These are phyloP conservation scores for Sphaerodactylus townsendi DNA, from an alignment of 2,113 vertebrate genomes.

Conservation along the genomic window DNA sequence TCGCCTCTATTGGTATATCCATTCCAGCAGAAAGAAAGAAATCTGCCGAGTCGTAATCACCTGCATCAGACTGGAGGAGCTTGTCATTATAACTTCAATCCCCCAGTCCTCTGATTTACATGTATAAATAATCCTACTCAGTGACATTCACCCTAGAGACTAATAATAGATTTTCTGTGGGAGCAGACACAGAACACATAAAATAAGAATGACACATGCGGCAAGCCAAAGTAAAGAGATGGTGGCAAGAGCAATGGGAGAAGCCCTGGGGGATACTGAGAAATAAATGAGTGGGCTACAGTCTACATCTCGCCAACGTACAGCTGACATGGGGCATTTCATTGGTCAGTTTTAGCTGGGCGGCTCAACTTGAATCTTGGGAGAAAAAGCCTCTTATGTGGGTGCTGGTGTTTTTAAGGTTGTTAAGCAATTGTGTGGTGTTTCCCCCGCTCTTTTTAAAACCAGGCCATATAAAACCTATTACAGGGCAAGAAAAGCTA, in stretches of 20 bases:
- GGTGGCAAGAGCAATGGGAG: constrained; percentile 22
- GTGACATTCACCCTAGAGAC: constrained; percentile 64
- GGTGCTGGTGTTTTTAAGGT: neutral
- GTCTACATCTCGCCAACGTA: neutral
- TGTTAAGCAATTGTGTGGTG: neutral
- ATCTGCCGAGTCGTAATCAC: neutral
- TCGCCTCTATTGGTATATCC: neutral
- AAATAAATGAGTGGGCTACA: neutral
- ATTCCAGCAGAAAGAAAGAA: neutral
- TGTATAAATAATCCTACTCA: constrained; percentile 69
- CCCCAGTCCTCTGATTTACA: constrained; percentile 67
- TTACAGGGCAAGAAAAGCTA: neutral
- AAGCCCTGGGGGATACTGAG: neutral
- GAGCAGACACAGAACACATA: constrained; percentile 67
- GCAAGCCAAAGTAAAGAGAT: constrained; percentile 34
- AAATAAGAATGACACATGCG: constrained; percentile 52
- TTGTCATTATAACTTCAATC: constrained; percentile 62
- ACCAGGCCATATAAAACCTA: too few relatives aligned
- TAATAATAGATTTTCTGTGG: constrained; percentile 66
- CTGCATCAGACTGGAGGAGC: constrained; percentile 39
- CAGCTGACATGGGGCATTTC: neutral
- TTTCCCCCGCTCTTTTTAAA: neutral
- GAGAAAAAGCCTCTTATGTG: neutral
- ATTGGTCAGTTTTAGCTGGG: neutral
- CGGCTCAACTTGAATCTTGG: neutral